Evolutionary conservation across 2,113 vertebrate species (phyloP).

Genomic region (Bufo bufo): DNA sequence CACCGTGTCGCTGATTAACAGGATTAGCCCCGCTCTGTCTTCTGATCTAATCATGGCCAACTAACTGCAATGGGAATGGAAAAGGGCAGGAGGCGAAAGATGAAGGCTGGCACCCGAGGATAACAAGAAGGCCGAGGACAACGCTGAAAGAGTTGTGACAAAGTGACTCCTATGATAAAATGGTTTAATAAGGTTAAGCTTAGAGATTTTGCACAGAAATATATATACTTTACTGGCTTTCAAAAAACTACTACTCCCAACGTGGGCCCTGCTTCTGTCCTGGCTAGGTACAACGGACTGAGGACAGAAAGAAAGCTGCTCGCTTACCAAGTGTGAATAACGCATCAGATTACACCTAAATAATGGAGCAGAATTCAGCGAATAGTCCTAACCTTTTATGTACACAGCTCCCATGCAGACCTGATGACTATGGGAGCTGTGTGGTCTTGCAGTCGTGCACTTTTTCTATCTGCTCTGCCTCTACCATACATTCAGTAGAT

Average conservation of each 20-base stretch:
- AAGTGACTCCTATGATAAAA: neutral
- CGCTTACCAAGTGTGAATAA: too few relatives aligned
- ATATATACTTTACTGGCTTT: neutral
- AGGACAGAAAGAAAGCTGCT: too few relatives aligned
- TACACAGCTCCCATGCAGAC: too few relatives aligned
- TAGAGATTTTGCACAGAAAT: neutral
- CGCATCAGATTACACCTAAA: too few relatives aligned
- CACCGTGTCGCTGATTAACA: too few relatives aligned
- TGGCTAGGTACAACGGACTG: too few relatives aligned
- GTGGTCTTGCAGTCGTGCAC: too few relatives aligned
- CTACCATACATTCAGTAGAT: too few relatives aligned
- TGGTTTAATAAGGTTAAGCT: neutral
- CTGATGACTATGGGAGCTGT: too few relatives aligned
- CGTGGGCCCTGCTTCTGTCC: neutral
- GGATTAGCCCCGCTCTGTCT: neutral
- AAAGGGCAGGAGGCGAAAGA: conserved; percentile 24
- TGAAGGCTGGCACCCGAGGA: neutral
- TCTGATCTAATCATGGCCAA: neutral
- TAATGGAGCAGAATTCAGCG: too few relatives aligned
- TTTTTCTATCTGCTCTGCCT: too few relatives aligned
- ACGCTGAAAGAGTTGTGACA: neutral
- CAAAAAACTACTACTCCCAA: neutral
- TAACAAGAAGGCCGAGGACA: conserved; percentile 4
- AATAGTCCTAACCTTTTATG: too few relatives aligned
- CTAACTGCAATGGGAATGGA: conserved; percentile 13